phyloP scores from a whole-genome alignment of 2,797 vertebrate genomes.

The Leuciscus waleckii region DNA sequence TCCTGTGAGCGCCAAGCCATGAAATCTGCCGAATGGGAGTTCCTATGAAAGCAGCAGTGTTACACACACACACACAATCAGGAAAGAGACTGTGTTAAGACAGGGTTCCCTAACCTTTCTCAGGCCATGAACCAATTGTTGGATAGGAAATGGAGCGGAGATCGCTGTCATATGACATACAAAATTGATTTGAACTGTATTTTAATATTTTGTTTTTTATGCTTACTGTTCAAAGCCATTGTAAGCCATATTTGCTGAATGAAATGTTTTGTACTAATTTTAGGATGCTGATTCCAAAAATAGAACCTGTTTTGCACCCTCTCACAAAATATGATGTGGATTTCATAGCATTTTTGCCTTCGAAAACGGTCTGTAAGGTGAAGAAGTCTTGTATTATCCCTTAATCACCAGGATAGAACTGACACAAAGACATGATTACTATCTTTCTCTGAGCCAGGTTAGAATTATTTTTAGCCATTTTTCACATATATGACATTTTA shows the following conservation, averaged over 20 bases:
- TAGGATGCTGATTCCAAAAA: not conserved
- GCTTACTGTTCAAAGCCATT: not conserved
- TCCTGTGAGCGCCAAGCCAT: slow-evolving; percentile 67
- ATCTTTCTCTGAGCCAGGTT: not conserved
- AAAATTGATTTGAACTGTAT: not conserved
- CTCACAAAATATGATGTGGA: not conserved
- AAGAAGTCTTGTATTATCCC: not conserved
- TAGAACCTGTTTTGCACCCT: not conserved
- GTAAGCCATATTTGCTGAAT: not conserved
- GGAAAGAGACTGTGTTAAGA: slow-evolving; percentile 3
- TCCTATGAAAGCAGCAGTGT: slow-evolving; percentile 17
- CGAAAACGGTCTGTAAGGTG: not conserved
- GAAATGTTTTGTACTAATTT: not conserved
- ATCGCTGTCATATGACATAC: not conserved
- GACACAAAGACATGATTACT: not conserved
- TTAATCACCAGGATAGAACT: not conserved
- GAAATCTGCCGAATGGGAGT: slow-evolving; percentile 71
- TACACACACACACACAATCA: not conserved
- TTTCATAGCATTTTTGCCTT: not conserved
- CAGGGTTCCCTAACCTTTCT: slow-evolving; percentile 21
- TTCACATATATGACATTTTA: not conserved
- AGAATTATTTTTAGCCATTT: not conserved
- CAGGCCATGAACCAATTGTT: not conserved
- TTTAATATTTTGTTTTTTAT: not conserved
- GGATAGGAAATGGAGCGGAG: not conserved